phyloP scores from a whole-genome alignment of 2,113 vertebrate species.

The Mustela nigripes region DNA sequence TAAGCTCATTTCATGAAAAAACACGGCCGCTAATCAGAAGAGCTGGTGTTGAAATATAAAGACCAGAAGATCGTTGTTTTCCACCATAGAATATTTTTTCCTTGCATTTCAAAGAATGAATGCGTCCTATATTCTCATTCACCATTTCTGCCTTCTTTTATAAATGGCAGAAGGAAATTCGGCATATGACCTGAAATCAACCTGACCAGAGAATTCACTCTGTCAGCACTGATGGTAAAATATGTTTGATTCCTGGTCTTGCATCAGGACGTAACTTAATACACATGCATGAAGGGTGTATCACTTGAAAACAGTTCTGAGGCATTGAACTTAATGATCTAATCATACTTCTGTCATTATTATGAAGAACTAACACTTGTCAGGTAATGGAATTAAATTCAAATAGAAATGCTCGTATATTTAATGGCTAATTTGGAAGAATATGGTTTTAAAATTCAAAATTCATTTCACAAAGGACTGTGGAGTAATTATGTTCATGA shows the following conservation, averaged over 20 bases:
- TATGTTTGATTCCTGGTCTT: slow-evolving; percentile 16
- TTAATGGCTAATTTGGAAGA: slow-evolving; percentile 82
- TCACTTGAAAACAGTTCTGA: slow-evolving; percentile 67
- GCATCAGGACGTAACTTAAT: neutral
- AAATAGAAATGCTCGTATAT: slow-evolving; percentile 81
- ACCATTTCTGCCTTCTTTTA: slow-evolving; percentile 55
- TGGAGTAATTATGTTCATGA: slow-evolving; percentile 85
- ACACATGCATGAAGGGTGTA: slow-evolving; percentile 40
- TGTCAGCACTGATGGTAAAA: slow-evolving; percentile 23
- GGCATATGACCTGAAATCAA: neutral
- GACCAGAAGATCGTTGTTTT: neutral
- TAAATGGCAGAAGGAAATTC: slow-evolving; percentile 51
- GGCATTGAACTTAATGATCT: slow-evolving; percentile 79
- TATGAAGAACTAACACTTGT: slow-evolving; percentile 82
- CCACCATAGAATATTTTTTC: neutral
- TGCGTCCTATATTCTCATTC: neutral
- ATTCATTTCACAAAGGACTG: slow-evolving; percentile 84
- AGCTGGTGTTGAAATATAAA: neutral
- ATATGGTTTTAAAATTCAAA: slow-evolving; percentile 84
- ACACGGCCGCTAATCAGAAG: neutral
- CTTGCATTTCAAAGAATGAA: slow-evolving; percentile 42
- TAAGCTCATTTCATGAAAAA: slow-evolving; percentile 5
- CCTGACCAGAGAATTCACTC: slow-evolving; percentile 35
- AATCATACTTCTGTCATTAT: slow-evolving; percentile 81
- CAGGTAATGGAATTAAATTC: slow-evolving; percentile 86